phyloP scores from a whole-genome alignment of 2,888 invertebrate genomes.

The Lasius platythorax region DNA sequence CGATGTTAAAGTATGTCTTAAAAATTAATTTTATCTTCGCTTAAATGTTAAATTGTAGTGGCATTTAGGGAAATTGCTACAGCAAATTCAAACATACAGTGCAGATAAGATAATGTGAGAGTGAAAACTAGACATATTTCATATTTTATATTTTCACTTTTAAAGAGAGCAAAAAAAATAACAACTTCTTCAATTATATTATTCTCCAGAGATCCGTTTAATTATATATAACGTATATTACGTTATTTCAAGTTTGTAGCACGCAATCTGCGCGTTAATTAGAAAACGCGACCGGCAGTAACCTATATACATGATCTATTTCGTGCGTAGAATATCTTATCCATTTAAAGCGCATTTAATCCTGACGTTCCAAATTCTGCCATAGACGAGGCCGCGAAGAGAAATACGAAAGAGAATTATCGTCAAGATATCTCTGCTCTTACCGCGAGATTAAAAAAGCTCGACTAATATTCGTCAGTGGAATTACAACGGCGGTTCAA shows the following conservation, averaged over 20 bases:
- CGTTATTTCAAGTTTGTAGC: slow-evolving; percentile 24
- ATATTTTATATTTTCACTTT: neutral
- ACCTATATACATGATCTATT: slow-evolving; percentile 33
- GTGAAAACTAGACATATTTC: neutral
- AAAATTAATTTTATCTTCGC: neutral
- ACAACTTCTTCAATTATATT: slow-evolving; percentile 13
- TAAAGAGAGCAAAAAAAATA: neutral
- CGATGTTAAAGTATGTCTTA: neutral
- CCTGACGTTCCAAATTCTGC: neutral
- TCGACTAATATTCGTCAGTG: slow-evolving; percentile 50
- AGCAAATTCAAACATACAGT: neutral
- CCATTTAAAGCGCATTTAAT: slow-evolving; percentile 25
- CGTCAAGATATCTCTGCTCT: slow-evolving; percentile 18
- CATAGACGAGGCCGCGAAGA: neutral
- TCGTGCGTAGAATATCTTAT: slow-evolving; percentile 40
- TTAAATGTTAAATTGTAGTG: neutral
- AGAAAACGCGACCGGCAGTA: slow-evolving; percentile 2
- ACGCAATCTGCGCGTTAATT: slow-evolving; percentile 28
- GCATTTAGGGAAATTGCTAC: neutral
- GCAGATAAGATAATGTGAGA: neutral
- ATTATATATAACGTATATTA: slow-evolving; percentile 21
- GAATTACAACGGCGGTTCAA: slow-evolving; percentile 36
- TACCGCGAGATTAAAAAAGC: slow-evolving; percentile 47
- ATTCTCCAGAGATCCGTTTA: neutral
- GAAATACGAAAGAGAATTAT: slow-evolving; percentile 44